phyloP scores from a whole-genome alignment of 2,113 vertebrate species.

The Regulus satrapa region DNA sequence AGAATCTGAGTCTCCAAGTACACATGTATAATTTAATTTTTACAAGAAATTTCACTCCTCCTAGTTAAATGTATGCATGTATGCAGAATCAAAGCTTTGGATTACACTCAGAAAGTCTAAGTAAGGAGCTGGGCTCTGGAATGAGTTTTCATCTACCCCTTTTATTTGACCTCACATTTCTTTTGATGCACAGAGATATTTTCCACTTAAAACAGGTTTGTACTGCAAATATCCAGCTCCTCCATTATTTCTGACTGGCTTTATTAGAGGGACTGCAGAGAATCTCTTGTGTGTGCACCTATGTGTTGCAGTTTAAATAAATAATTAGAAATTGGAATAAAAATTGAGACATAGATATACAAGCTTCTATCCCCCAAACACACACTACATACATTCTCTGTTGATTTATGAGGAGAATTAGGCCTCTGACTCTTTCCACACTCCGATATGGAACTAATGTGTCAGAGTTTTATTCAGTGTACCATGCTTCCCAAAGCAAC shows the following conservation, averaged over 20 bases:
- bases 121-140: background rate
- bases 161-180: background rate
- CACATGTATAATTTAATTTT: constrained; percentile 16
- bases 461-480: background rate
- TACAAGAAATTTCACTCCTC: background rate
- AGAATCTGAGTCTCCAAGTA: background rate
- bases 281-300: background rate
- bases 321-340: background rate
- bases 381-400: background rate
- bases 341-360: background rate
- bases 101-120: background rate
- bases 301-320: background rate
- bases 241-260: background rate
- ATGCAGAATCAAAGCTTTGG: background rate
- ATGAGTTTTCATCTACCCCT: background rate
- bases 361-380: background rate
- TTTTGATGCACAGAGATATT: background rate
- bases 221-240: background rate
- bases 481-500: background rate
- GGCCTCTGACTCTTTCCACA: background rate
- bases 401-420: background rate
- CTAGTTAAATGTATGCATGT: background rate
- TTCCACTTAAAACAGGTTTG: background rate
- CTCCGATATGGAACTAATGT: background rate
- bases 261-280: background rate